phyloP scores from a whole-genome alignment of 2,888 invertebrate genomes.

The Perizoma affinitatum region DNA sequence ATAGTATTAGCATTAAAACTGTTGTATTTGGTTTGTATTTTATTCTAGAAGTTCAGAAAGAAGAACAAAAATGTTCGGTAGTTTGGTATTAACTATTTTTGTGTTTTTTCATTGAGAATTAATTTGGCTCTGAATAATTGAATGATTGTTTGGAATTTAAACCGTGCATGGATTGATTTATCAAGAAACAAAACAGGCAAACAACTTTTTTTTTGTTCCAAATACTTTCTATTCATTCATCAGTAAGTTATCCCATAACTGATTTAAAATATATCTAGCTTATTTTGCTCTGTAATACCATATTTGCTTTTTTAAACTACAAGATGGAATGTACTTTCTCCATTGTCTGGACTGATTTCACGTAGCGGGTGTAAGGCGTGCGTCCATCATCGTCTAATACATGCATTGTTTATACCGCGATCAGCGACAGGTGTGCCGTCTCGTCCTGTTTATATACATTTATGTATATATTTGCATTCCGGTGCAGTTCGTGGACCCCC shows the following conservation, averaged over 20 bases:
- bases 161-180: no score
- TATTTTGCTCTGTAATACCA: no score
- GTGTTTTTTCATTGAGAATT: background rate
- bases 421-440: constrained; percentile 74
- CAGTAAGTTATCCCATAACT: background rate
- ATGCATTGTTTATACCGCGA: constrained; percentile 76
- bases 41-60: no score
- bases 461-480: constrained; percentile 80
- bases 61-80: no score
- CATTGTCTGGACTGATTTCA: constrained; percentile 31
- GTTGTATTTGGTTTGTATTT: constrained; percentile 18
- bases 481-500: constrained; percentile 76
- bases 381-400: constrained; percentile 57
- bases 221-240: background rate
- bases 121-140: no score
- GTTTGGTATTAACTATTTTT: no score
- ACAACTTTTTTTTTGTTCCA: background rate
- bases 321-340: constrained; percentile 5
- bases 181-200: no score
- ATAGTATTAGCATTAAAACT: constrained; percentile 22
- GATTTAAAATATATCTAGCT: background rate
- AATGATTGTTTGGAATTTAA: no score
- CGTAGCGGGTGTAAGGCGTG: constrained; percentile 41
- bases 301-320: no score
- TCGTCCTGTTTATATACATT: constrained; percentile 75